Conservation (phyloP, 2,113 vertebrate species). For the Rhea pennata region DNA sequence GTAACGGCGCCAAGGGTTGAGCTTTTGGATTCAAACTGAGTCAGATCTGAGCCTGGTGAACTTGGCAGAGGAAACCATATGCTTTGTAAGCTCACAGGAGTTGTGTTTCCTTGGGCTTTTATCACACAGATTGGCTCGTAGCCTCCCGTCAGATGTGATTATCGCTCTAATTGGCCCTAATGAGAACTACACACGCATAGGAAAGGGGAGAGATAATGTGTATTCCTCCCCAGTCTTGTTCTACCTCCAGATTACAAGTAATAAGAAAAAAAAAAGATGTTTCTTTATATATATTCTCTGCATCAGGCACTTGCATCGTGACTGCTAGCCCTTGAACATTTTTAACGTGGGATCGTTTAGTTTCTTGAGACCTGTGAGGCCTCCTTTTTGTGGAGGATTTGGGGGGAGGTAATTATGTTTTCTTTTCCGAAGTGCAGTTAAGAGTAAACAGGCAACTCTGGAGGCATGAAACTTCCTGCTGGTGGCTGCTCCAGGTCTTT, state of each 20-base stretch:
- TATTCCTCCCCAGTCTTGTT: background rate
- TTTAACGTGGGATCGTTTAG: background rate
- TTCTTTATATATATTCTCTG: background rate
- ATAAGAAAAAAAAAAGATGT: background rate
- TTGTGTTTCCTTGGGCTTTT: constrained; percentile 29
- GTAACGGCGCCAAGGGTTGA: fast-evolving
- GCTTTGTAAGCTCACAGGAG: background rate
- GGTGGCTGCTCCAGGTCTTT: background rate
- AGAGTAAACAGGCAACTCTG: background rate
- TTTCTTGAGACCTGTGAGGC: background rate
- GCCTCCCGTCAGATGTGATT: constrained; percentile 33
- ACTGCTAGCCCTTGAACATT: background rate
- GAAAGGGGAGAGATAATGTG: background rate
- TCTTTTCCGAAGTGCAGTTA: background rate
- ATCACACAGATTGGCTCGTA: constrained; percentile 25
- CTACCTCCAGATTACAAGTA: background rate
- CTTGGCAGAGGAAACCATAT: background rate
- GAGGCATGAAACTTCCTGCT: background rate
- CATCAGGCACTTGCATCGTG: background rate
- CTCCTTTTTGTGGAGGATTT: background rate
- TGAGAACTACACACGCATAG: constrained; percentile 32
- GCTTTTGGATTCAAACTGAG: background rate
- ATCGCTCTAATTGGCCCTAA: constrained; percentile 30
- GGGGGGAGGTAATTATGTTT: background rate
- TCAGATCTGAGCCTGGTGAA: background rate